Conservation (phyloP, 2,888 invertebrate species). For the Tipula unca region DNA sequence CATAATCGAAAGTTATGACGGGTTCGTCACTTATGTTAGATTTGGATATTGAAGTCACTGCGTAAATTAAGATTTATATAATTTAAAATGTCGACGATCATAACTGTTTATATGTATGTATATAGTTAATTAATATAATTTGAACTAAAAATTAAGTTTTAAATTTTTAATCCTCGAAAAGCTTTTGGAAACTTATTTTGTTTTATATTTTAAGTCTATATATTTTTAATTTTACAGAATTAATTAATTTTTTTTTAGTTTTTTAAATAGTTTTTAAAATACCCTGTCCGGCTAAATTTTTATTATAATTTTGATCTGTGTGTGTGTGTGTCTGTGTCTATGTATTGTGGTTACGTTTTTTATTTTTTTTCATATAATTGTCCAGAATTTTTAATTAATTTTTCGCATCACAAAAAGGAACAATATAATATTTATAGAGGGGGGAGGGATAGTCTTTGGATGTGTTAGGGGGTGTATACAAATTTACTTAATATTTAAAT, state of each 20-base stretch:
- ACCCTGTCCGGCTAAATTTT: conserved; percentile 14
- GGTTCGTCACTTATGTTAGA: neutral
- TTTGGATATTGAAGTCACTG: neutral
- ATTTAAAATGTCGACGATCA: neutral
- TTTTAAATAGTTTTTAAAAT: neutral
- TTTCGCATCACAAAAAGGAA: conserved; percentile 2
- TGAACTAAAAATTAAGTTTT: neutral
- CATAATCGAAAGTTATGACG: neutral
- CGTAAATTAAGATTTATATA: neutral
- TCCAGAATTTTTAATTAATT: neutral
- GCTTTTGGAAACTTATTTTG: neutral
- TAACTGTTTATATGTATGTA: neutral
- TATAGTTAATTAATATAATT: neutral
- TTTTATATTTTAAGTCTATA: neutral
- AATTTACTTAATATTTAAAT: neutral
- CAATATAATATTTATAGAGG: neutral
- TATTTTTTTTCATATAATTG: neutral
- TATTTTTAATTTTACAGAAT: neutral
- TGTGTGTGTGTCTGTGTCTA: too few relatives aligned
- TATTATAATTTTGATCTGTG: neutral
- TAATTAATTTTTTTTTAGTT: neutral
- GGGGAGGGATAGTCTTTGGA: neutral
- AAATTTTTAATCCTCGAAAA: neutral
- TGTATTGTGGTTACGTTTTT: neutral
- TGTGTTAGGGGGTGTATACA: neutral